phyloP scores from a whole-genome alignment of 2,113 vertebrate species.

The Nycticebus coucang region DNA sequence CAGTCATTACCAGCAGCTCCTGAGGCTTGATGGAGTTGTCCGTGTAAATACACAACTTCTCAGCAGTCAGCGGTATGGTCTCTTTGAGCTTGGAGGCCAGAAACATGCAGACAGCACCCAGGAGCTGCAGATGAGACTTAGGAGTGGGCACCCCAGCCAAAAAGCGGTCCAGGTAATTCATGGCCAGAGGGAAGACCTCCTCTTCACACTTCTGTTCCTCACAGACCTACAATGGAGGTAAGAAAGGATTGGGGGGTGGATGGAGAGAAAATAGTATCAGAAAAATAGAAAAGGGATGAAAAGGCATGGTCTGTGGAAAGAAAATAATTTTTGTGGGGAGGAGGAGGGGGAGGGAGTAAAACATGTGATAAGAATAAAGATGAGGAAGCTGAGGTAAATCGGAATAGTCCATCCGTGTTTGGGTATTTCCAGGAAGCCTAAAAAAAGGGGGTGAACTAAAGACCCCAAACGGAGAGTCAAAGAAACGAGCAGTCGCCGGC shows the following conservation, averaged over 20 bases:
- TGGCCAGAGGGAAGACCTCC: constrained; percentile 97
- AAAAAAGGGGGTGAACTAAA: background rate
- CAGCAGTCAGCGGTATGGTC: constrained; percentile 96
- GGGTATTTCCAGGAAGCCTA: background rate
- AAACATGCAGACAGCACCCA: constrained; percentile 98
- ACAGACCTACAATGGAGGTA: constrained; percentile 88
- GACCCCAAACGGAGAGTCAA: background rate
- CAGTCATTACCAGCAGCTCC: constrained; percentile 95
- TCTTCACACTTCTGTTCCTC: constrained; percentile 99
- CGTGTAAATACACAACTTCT: constrained; percentile 98
- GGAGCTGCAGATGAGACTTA: constrained; percentile 95
- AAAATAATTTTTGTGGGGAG: constrained; percentile 43
- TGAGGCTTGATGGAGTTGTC: constrained; percentile 97
- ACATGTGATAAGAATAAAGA: constrained; percentile 7
- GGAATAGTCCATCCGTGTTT: background rate
- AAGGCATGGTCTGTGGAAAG: background rate
- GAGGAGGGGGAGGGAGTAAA: constrained; percentile 45
- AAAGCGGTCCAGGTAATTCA: constrained; percentile 99
- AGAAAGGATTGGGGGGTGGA: background rate
- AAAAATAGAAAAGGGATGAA: background rate
- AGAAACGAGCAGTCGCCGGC: background rate
- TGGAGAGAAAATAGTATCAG: background rate
- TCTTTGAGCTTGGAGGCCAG: constrained; percentile 98
- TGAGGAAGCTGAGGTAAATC: constrained; percentile 12
- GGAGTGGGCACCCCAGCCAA: constrained; percentile 95